Base-by-base conservation (phyloP, 2,888 invertebrate genomes). In the Zaprionus bogoriensis region DNA sequence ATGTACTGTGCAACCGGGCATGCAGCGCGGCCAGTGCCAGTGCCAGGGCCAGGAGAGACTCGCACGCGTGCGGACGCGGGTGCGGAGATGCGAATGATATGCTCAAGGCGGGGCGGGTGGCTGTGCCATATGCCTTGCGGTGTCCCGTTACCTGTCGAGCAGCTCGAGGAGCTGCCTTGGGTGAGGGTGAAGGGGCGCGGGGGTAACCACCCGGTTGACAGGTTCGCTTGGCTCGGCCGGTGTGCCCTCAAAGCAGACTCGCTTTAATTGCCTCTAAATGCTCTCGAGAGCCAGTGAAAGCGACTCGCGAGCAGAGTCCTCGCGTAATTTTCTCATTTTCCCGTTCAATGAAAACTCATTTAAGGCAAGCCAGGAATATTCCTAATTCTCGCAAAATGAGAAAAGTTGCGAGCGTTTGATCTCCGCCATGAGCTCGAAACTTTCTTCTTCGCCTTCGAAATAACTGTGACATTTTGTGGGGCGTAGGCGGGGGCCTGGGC, bases 291-390 rank as follows among this genome's bases (percentile, higher is more conserved):
- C 36, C 50, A 44, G 41, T 17, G 45, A 30, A 53, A 54, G 14
- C 42, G 45, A 48, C 51, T 51, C 12, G 23, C 25, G 52, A 45
- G 30, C 39, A 44, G 39, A 50, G 57, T 50, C 63, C 45, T 48
- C 47, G 55, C 57, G 53, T 74, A 76, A 87, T 81, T 84, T 87
- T 76, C 82, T 82, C 76, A 82, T 82, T 82, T 82, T 82, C 82
- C 78, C 85, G 82, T 78, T 82, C 87, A 82, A 71, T 82, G 82
- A 84, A 80, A 87, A 71, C 69, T 84, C 69, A 71, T 63, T 80
- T 59, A 59, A 42, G 52, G 54, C 58, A 62, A 45, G 25, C 20
- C 36, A 30, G 30, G 48, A 58, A 57, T 47, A 12, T 23, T 46
- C 36, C 14, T 48, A 60, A 55, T 51, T 39, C 41, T 39, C 10